Evolutionary conservation across 2,888 invertebrate genomes (phyloP).

Genomic region (Tenthredo amoena): DNA sequence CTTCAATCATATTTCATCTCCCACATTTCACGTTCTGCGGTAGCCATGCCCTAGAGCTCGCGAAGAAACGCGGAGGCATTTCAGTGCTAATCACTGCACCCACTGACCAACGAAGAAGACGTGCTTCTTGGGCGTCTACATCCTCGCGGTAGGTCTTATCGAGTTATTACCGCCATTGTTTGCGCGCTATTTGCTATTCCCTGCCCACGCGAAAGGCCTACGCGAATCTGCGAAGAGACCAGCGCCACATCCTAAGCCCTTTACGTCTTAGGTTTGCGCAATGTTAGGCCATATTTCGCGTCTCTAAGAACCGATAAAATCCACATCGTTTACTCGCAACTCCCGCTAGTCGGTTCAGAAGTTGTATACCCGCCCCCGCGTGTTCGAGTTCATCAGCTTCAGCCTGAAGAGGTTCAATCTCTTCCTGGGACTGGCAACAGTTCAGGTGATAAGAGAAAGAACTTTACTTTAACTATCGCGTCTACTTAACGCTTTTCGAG

Average conservation of each 20-base stretch:
- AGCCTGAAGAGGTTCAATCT: background rate
- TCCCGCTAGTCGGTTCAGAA: conserved; percentile 1
- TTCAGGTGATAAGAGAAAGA: background rate
- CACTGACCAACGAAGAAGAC: conserved; percentile 17
- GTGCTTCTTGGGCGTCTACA: background rate
- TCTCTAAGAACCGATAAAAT: conserved; percentile 38
- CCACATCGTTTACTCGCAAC: conserved; percentile 8
- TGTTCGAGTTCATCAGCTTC: background rate
- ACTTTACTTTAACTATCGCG: background rate
- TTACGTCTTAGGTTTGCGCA: conserved; percentile 10
- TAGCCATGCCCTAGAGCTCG: background rate
- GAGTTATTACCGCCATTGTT: conserved; percentile 46
- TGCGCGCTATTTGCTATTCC: conserved; percentile 26
- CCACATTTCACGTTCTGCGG: background rate
- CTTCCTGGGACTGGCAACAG: background rate
- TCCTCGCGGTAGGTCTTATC: conserved; percentile 16
- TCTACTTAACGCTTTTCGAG: background rate
- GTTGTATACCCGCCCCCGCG: background rate
- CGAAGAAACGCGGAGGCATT: background rate
- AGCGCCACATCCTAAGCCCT: background rate
- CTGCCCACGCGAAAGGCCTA: conserved; percentile 40
- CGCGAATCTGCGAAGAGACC: background rate
- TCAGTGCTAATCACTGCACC: conserved; percentile 20
- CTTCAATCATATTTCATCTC: background rate
- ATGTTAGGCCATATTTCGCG: conserved; percentile 24